These are phyloP conservation scores for Calephelis perditalis DNA, from an alignment of 2,888 invertebrate species.

Conservation along the genomic window DNA sequence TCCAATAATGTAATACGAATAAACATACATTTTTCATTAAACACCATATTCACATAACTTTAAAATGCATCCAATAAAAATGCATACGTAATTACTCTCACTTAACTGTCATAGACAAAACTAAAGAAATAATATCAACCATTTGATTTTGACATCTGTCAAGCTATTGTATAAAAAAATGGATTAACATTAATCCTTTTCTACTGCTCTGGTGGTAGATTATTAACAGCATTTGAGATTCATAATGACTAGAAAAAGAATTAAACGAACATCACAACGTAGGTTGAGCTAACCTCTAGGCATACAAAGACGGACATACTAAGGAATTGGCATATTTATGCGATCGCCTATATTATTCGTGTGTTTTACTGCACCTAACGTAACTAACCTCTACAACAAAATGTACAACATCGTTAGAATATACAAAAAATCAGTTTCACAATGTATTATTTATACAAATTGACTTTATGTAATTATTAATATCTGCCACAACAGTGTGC, in stretches of 20 bases:
- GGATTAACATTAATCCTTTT: no score
- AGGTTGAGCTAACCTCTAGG: slow-evolving; percentile 4
- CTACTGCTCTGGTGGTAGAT: no score
- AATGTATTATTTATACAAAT: background rate
- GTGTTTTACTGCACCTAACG: background rate
- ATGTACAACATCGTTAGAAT: background rate
- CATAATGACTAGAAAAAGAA: slow-evolving; percentile 7
- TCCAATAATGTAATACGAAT: background rate
- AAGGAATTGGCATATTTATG: slow-evolving; percentile 9
- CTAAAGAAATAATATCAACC: background rate
- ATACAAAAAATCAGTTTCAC: background rate
- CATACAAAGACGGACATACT: slow-evolving; percentile 3
- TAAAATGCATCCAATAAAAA: slow-evolving; percentile 9
- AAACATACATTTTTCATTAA: background rate
- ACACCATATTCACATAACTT: background rate
- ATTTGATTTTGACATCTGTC: no score
- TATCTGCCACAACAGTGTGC: no score
- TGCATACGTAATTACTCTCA: background rate
- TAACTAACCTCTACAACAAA: slow-evolving; percentile 3
- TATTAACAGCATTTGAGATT: background rate
- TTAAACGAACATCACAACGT: background rate
- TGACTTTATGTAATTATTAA: no score
- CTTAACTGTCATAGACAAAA: background rate
- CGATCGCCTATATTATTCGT: background rate
- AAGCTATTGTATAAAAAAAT: no score